A percentile compares a stretch with the other conserved stretches of the same genome.
phyloP scores from a whole-genome alignment of 2,888 invertebrate species.

The Xanthorhoe designata region DNA sequence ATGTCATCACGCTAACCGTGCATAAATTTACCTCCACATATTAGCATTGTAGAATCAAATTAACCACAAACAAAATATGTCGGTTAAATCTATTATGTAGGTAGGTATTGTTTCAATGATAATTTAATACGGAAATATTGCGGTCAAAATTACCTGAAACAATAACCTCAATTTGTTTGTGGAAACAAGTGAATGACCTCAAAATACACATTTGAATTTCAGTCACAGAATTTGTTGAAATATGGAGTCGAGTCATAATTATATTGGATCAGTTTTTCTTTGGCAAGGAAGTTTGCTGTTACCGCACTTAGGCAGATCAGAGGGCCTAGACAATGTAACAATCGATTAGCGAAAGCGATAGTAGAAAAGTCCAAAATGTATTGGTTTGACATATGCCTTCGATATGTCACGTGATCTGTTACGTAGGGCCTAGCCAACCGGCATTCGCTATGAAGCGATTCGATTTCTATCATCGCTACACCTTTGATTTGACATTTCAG shows the following conservation, averaged over 20 bases:
- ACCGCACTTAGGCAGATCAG: no score
- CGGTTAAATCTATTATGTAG: constrained; percentile 2
- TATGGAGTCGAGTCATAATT: background rate
- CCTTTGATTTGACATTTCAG: no score
- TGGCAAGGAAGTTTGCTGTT: no score
- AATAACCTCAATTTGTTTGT: constrained; percentile 16
- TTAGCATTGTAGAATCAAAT: constrained; percentile 1
- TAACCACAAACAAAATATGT: constrained; percentile 4
- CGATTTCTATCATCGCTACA: no score
- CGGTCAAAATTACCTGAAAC: constrained; percentile 10
- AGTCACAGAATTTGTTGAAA: background rate
- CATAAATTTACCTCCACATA: background rate
- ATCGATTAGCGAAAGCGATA: no score
- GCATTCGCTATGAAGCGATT: no score
- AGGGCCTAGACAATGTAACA: no score
- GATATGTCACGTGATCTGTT: no score
- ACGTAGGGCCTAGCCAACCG: no score
- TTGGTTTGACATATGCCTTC: no score
- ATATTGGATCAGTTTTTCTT: background rate
- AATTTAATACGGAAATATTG: constrained; percentile 18
- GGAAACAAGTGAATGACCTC: background rate
- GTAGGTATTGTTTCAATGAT: constrained; percentile 15
- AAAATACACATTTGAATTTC: constrained; percentile 5
- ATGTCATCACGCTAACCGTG: background rate
- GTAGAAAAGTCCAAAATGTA: no score